Conservation (phyloP, 53 echinoderm and acorn worm species). For the Zoroaster sp. region DNA sequence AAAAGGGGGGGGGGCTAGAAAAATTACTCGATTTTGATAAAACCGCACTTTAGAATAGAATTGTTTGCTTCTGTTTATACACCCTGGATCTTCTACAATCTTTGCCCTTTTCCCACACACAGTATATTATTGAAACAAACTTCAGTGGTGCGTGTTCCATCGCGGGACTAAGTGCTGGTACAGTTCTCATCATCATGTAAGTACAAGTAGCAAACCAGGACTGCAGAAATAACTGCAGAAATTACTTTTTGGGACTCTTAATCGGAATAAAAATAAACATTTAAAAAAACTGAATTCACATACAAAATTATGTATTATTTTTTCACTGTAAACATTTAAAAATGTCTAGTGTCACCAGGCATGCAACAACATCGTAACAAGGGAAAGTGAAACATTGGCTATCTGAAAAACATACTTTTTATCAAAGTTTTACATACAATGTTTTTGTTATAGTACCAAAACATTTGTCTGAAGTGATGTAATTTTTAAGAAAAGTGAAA, state of each 20-base stretch:
- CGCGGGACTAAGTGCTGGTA: not conserved
- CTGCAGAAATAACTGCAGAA: not conserved
- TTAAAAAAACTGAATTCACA: no score
- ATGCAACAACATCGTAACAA: not conserved
- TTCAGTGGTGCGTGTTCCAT: conserved; percentile 4
- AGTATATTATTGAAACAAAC: not conserved
- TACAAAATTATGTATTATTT: not conserved
- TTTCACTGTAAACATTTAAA: not conserved
- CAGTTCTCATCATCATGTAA: conserved; percentile 26
- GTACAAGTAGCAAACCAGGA: not conserved
- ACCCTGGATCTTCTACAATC: no score
- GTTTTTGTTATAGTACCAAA: no score
- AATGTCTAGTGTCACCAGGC: not conserved
- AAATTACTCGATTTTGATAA: no score
- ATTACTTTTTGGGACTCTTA: not conserved
- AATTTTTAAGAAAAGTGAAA: no score
- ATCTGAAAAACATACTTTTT: not conserved
- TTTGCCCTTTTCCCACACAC: not conserved
- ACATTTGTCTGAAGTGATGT: no score
- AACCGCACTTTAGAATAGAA: no score
- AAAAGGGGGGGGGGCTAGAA: no score
- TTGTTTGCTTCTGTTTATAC: not conserved
- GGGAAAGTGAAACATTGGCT: not conserved
- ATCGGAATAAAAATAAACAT: not conserved
- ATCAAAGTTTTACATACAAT: no score